phyloP scores from a whole-genome alignment of 2,113 vertebrate species.

The Caranx melampygus region DNA sequence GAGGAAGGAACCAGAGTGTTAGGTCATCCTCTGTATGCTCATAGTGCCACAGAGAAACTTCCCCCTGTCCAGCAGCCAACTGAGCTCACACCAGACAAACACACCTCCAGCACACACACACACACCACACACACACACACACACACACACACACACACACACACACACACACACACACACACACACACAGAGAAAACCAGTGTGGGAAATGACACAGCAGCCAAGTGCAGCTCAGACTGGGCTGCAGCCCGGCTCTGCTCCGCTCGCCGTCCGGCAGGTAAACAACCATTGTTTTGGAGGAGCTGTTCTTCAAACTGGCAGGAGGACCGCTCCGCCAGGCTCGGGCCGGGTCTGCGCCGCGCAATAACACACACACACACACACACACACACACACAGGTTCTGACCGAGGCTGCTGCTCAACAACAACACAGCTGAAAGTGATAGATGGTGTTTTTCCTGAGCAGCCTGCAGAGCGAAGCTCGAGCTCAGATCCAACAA shows the following conservation, averaged over 20 bases:
- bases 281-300: slow-evolving; percentile 68
- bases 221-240: slow-evolving; percentile 50
- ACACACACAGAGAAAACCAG: slow-evolving; percentile 30
- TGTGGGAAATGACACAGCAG: slow-evolving; percentile 60
- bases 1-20: slow-evolving; percentile 74
- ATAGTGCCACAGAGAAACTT: slow-evolving; percentile 66
- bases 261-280: slow-evolving; percentile 62
- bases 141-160: slow-evolving; percentile 21
- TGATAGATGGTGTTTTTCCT: neutral
- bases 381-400: neutral
- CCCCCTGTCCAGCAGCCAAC: slow-evolving; percentile 64
- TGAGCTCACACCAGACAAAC: slow-evolving; percentile 48
- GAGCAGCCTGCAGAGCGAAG: neutral
- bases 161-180: slow-evolving; percentile 25
- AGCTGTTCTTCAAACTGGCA: slow-evolving; percentile 48
- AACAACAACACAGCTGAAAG: neutral
- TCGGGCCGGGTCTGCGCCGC: slow-evolving; percentile 11
- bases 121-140: no score
- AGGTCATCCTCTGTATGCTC: slow-evolving; percentile 74
- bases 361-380: slow-evolving; percentile 22
- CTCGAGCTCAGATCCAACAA: no score
- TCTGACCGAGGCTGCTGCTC: slow-evolving; percentile 16
- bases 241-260: slow-evolving; percentile 41
- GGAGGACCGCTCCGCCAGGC: neutral
- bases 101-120: slow-evolving; percentile 35